phyloP scores from a whole-genome alignment of 2,888 invertebrate genomes.

The Pristionchus japonicus region DNA sequence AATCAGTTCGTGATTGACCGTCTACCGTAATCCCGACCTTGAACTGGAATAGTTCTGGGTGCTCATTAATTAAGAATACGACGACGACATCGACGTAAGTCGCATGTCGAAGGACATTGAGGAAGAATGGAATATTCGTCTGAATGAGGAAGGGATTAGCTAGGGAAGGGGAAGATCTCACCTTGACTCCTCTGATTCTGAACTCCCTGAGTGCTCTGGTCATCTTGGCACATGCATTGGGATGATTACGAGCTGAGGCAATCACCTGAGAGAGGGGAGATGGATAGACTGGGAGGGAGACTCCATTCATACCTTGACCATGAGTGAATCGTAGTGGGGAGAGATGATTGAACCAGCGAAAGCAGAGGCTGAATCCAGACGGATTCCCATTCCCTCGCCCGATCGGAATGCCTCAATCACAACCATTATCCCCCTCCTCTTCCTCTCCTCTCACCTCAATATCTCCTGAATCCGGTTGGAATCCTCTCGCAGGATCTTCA shows the following conservation, averaged over 20 bases:
- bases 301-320: constrained; percentile 83
- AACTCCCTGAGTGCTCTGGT: constrained; percentile 94
- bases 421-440: too few species aligned
- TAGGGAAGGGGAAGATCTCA: constrained; percentile 58
- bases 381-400: constrained; percentile 99
- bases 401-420: constrained; percentile 84
- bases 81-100: constrained; percentile 96
- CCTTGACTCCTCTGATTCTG: constrained; percentile 95
- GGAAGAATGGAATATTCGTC: constrained; percentile 97
- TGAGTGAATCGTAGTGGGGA: constrained; percentile 96
- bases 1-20: background rate
- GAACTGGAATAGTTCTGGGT: constrained; percentile 85
- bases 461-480: constrained; percentile 97
- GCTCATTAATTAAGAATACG: constrained; percentile 96
- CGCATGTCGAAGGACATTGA: constrained; percentile 95
- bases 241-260: constrained; percentile 90
- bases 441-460: constrained; percentile 87
- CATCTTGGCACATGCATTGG: constrained; percentile 95
- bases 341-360: constrained; percentile 94
- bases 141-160: constrained; percentile 72
- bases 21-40: constrained; percentile 41
- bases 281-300: background rate
- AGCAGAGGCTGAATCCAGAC: constrained; percentile 95
- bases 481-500: constrained; percentile 95
- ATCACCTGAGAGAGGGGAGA: constrained; percentile 81